A percentile compares a stretch with the other conserved stretches of the same genome.
phyloP scores from a whole-genome alignment of 2,113 vertebrate genomes.

The Origma solitaria region DNA sequence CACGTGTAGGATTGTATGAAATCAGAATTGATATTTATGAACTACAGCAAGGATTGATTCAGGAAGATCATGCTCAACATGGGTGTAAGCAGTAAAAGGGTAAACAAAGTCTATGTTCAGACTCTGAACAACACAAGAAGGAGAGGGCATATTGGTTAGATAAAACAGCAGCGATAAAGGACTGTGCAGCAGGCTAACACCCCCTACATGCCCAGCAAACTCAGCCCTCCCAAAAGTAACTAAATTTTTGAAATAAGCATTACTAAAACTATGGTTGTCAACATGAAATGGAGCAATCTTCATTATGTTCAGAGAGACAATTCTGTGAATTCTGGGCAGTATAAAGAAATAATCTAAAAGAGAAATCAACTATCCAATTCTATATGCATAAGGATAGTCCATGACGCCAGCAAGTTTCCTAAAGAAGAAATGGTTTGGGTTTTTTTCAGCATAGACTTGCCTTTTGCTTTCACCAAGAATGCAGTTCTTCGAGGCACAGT shows the following conservation, averaged over 20 bases:
- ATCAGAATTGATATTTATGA: neutral
- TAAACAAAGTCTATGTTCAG: neutral
- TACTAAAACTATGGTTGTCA: neutral
- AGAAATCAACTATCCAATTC: neutral
- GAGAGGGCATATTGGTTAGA: neutral
- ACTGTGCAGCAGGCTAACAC: neutral
- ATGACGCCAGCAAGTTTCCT: neutral
- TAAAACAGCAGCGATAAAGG: neutral
- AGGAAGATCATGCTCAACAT: neutral
- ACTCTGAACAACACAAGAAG: neutral
- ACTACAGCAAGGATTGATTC: neutral
- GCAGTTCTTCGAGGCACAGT: neutral
- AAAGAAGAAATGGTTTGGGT: fast-evolving
- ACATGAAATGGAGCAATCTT: neutral
- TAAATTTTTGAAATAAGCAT: neutral
- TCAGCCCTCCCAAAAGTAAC: neutral
- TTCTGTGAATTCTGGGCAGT: neutral
- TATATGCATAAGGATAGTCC: neutral
- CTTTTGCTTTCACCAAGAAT: neutral
- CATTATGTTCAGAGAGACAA: neutral
- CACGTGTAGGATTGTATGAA: neutral
- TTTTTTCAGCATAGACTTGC: neutral
- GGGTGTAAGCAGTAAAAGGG: neutral
- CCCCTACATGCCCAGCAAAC: neutral
- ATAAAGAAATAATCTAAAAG: neutral